Conservation (phyloP, 2,113 vertebrate species). For the Chauna torquata region DNA sequence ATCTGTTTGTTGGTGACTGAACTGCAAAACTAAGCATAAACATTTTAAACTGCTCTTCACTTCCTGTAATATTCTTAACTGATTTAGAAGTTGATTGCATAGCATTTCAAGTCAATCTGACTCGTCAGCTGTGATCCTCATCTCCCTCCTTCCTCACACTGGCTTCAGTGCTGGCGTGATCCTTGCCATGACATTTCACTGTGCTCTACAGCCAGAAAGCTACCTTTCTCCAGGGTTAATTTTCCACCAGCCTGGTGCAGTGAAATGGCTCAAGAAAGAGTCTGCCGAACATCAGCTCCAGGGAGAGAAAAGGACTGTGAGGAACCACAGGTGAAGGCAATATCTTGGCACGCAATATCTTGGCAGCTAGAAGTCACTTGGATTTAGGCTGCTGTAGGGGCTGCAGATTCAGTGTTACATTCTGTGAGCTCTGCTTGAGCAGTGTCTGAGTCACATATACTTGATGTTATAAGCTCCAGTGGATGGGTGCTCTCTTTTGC, state of each 20-base stretch:
- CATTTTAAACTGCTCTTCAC: background rate
- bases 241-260: background rate
- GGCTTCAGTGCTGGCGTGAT: background rate
- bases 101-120: background rate
- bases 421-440: background rate
- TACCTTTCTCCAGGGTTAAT: background rate
- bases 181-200: fast-evolving
- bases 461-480: fast-evolving
- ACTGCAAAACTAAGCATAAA: background rate
- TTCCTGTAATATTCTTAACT: background rate
- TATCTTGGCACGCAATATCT: background rate
- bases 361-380: background rate
- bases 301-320: background rate
- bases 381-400: background rate
- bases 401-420: background rate
- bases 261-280: background rate
- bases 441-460: background rate
- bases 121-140: background rate
- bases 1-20: background rate
- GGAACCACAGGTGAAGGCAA: background rate
- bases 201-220: background rate
- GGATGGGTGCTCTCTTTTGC: background rate
- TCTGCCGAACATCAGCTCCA: background rate
- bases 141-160: background rate
- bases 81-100: background rate